A percentile compares a stretch with the other conserved stretches of the same genome.
Evolutionary conservation across 23 tunicate genomes (phyloP).

Genomic region (Styela plicata): DNA sequence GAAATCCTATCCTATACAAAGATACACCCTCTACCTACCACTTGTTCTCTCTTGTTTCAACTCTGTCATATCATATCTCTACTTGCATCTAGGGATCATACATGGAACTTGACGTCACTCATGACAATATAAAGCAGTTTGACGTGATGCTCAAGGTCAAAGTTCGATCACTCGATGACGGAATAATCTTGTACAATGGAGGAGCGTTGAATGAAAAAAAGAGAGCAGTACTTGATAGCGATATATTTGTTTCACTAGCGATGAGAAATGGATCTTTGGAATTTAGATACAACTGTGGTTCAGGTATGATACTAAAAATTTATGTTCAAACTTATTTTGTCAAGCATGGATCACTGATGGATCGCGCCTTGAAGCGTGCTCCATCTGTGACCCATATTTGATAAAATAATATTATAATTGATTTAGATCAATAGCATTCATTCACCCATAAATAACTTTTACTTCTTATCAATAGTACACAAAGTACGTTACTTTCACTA

Average conservation of each 20-base stretch:
- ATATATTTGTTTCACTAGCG: slow-evolving; percentile 49
- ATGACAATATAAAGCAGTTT: slow-evolving; percentile 6
- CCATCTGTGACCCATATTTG: too few relatives aligned
- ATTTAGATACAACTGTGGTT: slow-evolving; percentile 62
- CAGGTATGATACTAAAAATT: slow-evolving; percentile 73
- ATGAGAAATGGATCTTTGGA: slow-evolving; percentile 61
- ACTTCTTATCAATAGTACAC: too few relatives aligned
- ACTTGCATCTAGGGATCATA: slow-evolving; percentile 62
- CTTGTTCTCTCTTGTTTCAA: too few relatives aligned
- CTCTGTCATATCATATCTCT: not conserved
- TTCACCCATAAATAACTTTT: too few relatives aligned
- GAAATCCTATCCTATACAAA: too few relatives aligned
- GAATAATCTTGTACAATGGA: slow-evolving; percentile 57
- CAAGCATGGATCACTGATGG: too few relatives aligned
- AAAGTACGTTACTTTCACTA: too few relatives aligned
- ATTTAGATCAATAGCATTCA: too few relatives aligned
- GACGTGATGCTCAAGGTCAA: slow-evolving; percentile 46
- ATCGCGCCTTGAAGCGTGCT: too few relatives aligned
- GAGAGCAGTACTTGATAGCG: not conserved
- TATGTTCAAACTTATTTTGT: too few relatives aligned
- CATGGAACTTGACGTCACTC: slow-evolving; percentile 26
- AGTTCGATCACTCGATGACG: slow-evolving; percentile 53
- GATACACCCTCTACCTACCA: too few relatives aligned
- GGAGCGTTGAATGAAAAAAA: slow-evolving; percentile 25
- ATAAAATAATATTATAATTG: too few relatives aligned